Evolutionary conservation across 2,797 vertebrate species (phyloP).

Genomic region (Margarornis squamiger): DNA sequence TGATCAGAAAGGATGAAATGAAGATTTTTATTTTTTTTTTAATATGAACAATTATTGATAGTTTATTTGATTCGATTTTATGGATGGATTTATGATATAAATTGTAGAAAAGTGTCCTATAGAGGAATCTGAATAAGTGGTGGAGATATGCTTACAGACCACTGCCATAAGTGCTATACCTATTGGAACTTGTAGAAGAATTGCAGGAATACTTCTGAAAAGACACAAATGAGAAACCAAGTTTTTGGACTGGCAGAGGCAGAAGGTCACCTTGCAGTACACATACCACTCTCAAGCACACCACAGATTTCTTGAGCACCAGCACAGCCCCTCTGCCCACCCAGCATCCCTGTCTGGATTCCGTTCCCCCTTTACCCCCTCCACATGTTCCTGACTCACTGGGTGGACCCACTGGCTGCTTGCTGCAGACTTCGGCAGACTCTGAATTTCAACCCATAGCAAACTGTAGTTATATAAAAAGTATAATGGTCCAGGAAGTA

Average conservation of each 20-base stretch:
- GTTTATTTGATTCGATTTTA: background rate
- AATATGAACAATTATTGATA: background rate
- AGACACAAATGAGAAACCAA: background rate
- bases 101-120: background rate
- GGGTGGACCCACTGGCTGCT: background rate
- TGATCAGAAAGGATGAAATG: background rate
- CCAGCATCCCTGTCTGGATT: background rate
- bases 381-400: rapidly evolving
- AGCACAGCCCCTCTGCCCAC: background rate
- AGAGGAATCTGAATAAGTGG: background rate
- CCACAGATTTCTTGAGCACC: background rate
- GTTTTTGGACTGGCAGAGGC: background rate
- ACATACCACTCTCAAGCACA: background rate
- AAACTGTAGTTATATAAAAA: background rate
- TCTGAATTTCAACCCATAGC: background rate
- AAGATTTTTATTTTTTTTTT: background rate
- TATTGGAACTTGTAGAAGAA: background rate
- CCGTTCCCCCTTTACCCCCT: rapidly evolving
- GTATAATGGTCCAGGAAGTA: background rate
- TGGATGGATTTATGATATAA: background rate
- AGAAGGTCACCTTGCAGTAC: background rate
- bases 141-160: rapidly evolving
- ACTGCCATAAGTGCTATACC: background rate
- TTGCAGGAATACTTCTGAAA: background rate
- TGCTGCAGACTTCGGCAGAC: background rate